These are phyloP conservation scores for Dynastes tityus DNA, from an alignment of 2,888 invertebrate species.

Conservation along the genomic window DNA sequence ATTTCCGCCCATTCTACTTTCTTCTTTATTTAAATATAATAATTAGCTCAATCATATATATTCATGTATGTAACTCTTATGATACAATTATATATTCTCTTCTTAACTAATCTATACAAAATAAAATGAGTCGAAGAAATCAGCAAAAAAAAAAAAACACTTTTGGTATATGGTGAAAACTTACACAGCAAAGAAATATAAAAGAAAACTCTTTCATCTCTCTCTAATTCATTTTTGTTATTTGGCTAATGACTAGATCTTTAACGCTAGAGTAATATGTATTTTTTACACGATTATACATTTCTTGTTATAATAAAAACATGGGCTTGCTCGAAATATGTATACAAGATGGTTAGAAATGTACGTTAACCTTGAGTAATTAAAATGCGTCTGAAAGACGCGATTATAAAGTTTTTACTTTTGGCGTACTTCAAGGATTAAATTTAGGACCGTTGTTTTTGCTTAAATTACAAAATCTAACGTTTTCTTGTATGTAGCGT, in stretches of 20 bases:
- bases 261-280: conserved; percentile 55
- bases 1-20: not conserved
- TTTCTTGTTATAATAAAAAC: conserved; percentile 20
- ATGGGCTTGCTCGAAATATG: not conserved
- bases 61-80: not conserved
- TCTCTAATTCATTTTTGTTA: conserved; percentile 55
- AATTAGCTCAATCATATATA: not conserved
- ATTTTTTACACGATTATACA: conserved; percentile 10
- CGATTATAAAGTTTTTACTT: too few species aligned
- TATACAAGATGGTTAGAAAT: too few species aligned
- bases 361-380: too few species aligned
- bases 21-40: conserved; percentile 13
- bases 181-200: not conserved
- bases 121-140: not conserved
- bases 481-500: too few species aligned
- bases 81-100: conserved; percentile 1
- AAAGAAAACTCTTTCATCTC: not conserved
- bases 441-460: too few species aligned
- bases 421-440: too few species aligned
- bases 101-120: not conserved
- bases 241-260: conserved; percentile 70
- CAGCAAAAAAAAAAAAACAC: not conserved
- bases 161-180: conserved; percentile 15
- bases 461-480: too few species aligned
- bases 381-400: too few species aligned